Base-by-base conservation (phyloP, 2,113 vertebrate species). In the Xyrauchen texanus region DNA sequence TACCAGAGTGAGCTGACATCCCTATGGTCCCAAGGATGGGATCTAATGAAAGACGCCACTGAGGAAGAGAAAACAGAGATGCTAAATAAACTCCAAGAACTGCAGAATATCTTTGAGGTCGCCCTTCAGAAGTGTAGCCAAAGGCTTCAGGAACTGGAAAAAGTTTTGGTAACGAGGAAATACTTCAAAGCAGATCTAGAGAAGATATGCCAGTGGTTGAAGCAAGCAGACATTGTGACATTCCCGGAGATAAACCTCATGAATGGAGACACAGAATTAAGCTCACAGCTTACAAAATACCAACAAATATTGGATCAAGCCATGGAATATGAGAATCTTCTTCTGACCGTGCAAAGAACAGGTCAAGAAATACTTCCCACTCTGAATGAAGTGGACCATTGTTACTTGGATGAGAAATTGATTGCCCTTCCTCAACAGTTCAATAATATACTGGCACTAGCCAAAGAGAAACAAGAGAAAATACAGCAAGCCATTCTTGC, bases 161-260 rank as follows among this genome's bases (percentile, higher is more conserved):
- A 96, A 84, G 94, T 91, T 73, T 87, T 95, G 46, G 96, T 95
- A 80, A 94, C 95, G 13, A 93, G 98, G 85, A 99, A 94, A 68
- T 97, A 98, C 83, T 99, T 99, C 82, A 96, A 98, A 87, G 93
- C 96, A 80, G 98, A 99, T 87, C 90, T 99, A 60, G 96, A 99
- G 85, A 98, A 97, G 90, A 95, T 91, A 47, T 96, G 95, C 70
- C 94, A 94, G 66, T 99, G 98, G 98, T 84, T 99, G 68, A 98
- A 96, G 76, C 93, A 90, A 85, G 94, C 95, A 61, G 98, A 99
- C 83, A 95, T 95, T 65, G 75, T 98, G 68, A 99, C 97, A 3
- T 99, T 98, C 83, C 94, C 96, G 2, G 96, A 98, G 89, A 93
- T 99, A 82, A 96, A 92, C 88, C 91, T 98, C 8, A 96, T 94